phyloP scores from a whole-genome alignment of 1,140 invertebrate genomes.

The Microplitis mediator region DNA sequence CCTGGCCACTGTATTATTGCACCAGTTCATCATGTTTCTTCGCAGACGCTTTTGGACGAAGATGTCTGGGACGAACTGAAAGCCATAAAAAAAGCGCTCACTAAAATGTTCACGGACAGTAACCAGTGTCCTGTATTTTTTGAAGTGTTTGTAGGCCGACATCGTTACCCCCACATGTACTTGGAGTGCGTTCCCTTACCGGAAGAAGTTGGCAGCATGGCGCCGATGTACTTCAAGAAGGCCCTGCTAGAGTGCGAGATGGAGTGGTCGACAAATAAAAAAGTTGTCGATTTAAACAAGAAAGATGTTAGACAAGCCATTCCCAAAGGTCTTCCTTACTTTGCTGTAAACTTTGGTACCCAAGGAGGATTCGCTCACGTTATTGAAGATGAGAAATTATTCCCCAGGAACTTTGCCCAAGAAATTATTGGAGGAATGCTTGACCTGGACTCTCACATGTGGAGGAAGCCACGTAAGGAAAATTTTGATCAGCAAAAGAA shows the following conservation, averaged over 20 bases:
- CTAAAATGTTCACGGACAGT: conserved; percentile 75
- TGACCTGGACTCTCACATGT: conserved; percentile 82
- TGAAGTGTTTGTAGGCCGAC: conserved; percentile 80
- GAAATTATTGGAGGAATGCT: conserved; percentile 95
- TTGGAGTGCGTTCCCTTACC: conserved; percentile 89
- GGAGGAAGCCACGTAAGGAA: conserved; percentile 82
- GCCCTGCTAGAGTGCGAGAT: conserved; percentile 91
- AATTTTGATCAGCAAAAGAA: conserved; percentile 72
- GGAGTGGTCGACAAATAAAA: conserved; percentile 95
- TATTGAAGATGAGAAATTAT: conserved; percentile 90
- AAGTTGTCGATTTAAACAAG: conserved; percentile 82
- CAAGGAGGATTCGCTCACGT: conserved; percentile 93
- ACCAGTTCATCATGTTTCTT: conserved; percentile 80
- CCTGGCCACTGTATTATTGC: conserved; percentile 87
- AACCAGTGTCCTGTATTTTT: conserved; percentile 89
- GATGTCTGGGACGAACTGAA: conserved; percentile 90
- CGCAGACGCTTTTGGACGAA: conserved; percentile 86
- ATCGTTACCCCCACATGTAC: conserved; percentile 82
- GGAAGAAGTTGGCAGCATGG: conserved; percentile 79
- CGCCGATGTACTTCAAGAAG: conserved; percentile 98
- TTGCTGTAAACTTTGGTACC: conserved; percentile 90
- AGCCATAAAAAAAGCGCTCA: conserved; percentile 79
- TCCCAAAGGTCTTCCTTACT: conserved; percentile 94
- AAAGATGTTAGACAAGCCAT: conserved; percentile 80
- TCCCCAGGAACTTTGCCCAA: conserved; percentile 91